Conservation (phyloP, 2,113 vertebrate genomes). For the Acrocephalus kingi region DNA sequence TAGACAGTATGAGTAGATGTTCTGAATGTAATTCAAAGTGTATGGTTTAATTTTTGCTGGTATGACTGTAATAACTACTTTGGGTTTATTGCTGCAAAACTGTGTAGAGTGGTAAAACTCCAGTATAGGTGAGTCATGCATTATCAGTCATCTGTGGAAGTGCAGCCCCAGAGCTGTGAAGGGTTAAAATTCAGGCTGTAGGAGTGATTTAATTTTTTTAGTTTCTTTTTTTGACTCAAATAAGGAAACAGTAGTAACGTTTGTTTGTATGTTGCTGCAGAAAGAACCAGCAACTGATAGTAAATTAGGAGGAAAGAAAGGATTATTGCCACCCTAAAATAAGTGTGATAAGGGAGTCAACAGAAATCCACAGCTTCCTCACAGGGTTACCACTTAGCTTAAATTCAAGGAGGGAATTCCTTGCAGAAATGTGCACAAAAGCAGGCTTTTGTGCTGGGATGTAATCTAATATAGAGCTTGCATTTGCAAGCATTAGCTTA, state of each 20-base stretch:
- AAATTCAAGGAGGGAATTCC: neutral
- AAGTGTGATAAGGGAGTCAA: neutral
- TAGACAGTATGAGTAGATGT: neutral
- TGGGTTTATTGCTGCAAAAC: neutral
- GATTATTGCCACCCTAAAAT: neutral
- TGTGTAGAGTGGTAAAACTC: neutral
- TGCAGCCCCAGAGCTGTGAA: neutral
- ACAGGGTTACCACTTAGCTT: neutral
- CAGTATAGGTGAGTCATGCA: rapidly evolving
- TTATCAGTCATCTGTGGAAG: neutral
- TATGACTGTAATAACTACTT: neutral
- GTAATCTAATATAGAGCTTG: neutral
- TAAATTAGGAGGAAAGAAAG: neutral
- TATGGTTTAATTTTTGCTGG: neutral
- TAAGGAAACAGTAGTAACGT: neutral
- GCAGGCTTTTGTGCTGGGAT: neutral
- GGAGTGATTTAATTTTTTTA: neutral
- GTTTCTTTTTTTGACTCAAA: neutral
- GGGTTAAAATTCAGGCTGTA: neutral
- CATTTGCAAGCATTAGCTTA: neutral
- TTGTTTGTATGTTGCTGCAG: neutral
- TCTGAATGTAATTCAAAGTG: neutral
- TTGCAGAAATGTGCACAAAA: neutral
- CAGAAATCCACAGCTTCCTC: neutral
- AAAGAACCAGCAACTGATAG: neutral